Conservation (phyloP, 1,140 invertebrate species). For the Coenobita brevimanus region DNA sequence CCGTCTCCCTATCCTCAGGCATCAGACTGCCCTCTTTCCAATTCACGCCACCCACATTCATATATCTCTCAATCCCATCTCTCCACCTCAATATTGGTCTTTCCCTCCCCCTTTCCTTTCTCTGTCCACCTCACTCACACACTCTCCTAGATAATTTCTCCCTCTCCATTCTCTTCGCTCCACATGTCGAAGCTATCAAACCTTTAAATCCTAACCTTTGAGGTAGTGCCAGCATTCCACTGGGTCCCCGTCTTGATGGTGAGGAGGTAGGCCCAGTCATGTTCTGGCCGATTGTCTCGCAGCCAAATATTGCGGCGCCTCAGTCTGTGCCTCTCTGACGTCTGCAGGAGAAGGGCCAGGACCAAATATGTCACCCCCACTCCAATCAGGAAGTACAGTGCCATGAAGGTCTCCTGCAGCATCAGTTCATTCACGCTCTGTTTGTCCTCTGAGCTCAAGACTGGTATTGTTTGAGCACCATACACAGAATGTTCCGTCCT, state of each 20-base stretch:
- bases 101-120: too few species aligned
- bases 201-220: constrained; percentile 26
- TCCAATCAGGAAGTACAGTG: constrained; percentile 59
- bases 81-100: too few species aligned
- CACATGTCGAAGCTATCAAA: too few species aligned
- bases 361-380: constrained; percentile 48
- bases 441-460: constrained; percentile 56
- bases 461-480: constrained; percentile 44
- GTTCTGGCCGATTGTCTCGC: constrained; percentile 49
- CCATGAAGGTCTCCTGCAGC: constrained; percentile 56
- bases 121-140: too few species aligned
- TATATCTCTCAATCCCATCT: too few species aligned
- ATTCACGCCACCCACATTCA: too few species aligned
- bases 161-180: too few species aligned
- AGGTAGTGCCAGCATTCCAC: constrained; percentile 67
- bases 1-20: too few species aligned
- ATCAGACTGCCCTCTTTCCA: too few species aligned
- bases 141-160: too few species aligned
- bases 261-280: constrained; percentile 61
- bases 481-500: constrained; percentile 39
- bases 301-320: constrained; percentile 65
- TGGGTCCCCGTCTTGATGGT: constrained; percentile 69
- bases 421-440: constrained; percentile 66
- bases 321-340: constrained; percentile 30
- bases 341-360: constrained; percentile 43